Percentiles rank a stretch among this genome's conserved stretches.
Evolutionary conservation across 1,140 invertebrate species (phyloP).

Genomic region (Zaprionus lachaisei): DNA sequence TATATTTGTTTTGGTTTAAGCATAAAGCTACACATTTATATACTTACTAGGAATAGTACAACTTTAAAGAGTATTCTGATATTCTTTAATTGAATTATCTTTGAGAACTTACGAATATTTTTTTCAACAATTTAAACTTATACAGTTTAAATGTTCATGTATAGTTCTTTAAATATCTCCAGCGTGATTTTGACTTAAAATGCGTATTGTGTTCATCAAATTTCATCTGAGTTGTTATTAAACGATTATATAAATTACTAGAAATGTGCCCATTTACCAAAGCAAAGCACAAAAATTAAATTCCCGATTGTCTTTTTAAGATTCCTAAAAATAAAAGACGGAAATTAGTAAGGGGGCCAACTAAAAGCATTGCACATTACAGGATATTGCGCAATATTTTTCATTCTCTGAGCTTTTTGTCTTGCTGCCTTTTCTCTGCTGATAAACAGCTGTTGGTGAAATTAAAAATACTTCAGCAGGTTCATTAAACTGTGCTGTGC

Average conservation of each 20-base stretch:
- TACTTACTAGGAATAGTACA: too few species aligned
- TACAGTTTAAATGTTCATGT: too few species aligned
- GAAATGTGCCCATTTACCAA: neutral
- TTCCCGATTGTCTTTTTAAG: neutral
- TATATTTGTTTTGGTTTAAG: too few species aligned
- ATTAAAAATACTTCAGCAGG: constrained; percentile 44
- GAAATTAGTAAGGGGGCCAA: neutral
- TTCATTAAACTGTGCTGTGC: constrained; percentile 50
- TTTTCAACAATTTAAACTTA: neutral
- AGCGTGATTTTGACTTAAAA: too few species aligned
- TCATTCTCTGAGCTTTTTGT: neutral
- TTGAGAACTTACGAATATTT: neutral
- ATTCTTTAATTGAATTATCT: neutral
- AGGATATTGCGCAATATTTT: constrained; percentile 10
- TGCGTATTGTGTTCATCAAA: too few species aligned
- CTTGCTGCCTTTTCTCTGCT: neutral
- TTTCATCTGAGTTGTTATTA: neutral
- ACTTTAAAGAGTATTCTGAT: too few species aligned
- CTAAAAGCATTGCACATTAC: neutral
- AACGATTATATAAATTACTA: neutral
- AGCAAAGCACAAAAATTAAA: neutral
- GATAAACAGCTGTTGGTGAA: constrained; percentile 28
- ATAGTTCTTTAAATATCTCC: too few species aligned
- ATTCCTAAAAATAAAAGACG: neutral
- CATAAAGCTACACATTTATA: too few species aligned